Evolutionary conservation across 2,113 vertebrate species (phyloP).

Genomic region (Hiodon tergisus): DNA sequence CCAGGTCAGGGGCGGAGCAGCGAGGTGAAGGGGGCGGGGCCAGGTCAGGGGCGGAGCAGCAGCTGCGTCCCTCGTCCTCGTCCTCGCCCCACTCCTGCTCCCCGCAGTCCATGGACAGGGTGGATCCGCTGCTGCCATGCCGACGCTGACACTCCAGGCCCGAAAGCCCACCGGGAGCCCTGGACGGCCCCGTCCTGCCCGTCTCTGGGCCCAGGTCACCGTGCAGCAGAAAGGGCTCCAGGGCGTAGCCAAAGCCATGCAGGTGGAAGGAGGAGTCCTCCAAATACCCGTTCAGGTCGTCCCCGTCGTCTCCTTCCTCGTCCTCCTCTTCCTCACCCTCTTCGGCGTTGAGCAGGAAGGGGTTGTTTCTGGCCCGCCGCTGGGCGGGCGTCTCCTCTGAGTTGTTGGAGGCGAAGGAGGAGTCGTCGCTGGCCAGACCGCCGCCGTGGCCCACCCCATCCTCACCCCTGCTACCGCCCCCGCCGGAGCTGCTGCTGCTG

Average conservation of each 20-base stretch:
- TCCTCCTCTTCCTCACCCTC: constrained; percentile 63
- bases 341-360: constrained; percentile 81
- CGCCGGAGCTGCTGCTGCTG: constrained; percentile 44
- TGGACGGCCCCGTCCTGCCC: constrained; percentile 43
- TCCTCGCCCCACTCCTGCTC: constrained; percentile 21
- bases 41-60: constrained; percentile 60
- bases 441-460: constrained; percentile 23
- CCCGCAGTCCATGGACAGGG: constrained; percentile 76
- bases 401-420: constrained; percentile 60
- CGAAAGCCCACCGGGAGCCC: constrained; percentile 54
- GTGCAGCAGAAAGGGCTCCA: constrained; percentile 68
- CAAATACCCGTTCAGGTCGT: constrained; percentile 63
- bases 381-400: constrained; percentile 54
- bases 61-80: constrained; percentile 57
- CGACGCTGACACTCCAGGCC: constrained; percentile 64
- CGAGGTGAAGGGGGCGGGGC: too few relatives aligned
- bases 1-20: constrained; percentile 57
- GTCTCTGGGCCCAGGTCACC: constrained; percentile 43
- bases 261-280: constrained; percentile 83
- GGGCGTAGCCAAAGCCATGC: constrained; percentile 65
- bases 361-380: constrained; percentile 59
- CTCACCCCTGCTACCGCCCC: constrained; percentile 27
- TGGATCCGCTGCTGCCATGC: constrained; percentile 72
- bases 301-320: constrained; percentile 57
- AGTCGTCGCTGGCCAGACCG: constrained; percentile 51